phyloP scores from a whole-genome alignment of 2,113 vertebrate genomes.

The Mesocricetus auratus region DNA sequence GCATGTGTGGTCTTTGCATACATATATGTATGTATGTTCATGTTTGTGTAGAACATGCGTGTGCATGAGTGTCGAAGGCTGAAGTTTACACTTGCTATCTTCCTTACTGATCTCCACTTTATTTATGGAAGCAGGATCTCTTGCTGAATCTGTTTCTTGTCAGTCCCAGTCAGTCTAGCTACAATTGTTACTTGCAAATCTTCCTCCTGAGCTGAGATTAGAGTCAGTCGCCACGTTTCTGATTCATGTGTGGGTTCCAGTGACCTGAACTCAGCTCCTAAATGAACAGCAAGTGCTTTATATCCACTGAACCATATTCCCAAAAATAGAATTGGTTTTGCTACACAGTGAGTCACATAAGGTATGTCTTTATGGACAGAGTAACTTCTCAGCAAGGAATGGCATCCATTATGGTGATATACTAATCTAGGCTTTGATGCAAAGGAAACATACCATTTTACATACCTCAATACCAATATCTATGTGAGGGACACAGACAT shows the following conservation, averaged over 20 bases:
- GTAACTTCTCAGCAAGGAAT: background rate
- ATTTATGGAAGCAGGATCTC: background rate
- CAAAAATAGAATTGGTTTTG: background rate
- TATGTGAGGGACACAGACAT: background rate
- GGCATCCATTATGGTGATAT: background rate
- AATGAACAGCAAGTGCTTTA: background rate
- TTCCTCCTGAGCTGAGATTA: background rate
- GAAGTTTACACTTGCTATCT: background rate
- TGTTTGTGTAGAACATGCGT: background rate
- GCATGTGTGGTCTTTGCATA: too few relatives aligned
- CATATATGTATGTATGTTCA: background rate
- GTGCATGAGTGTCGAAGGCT: background rate
- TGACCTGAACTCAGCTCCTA: background rate
- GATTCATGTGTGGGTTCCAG: background rate
- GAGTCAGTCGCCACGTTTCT: background rate
- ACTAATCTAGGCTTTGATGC: background rate
- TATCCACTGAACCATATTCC: fast-evolving
- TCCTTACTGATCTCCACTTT: background rate
- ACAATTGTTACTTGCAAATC: background rate
- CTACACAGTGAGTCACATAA: background rate
- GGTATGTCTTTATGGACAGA: background rate
- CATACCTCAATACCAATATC: background rate
- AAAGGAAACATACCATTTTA: too few relatives aligned
- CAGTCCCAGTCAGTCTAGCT: too few relatives aligned
- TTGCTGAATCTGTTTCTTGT: too few relatives aligned